Base-by-base conservation (phyloP, 2,113 vertebrate species). In the Danio rerio region DNA sequence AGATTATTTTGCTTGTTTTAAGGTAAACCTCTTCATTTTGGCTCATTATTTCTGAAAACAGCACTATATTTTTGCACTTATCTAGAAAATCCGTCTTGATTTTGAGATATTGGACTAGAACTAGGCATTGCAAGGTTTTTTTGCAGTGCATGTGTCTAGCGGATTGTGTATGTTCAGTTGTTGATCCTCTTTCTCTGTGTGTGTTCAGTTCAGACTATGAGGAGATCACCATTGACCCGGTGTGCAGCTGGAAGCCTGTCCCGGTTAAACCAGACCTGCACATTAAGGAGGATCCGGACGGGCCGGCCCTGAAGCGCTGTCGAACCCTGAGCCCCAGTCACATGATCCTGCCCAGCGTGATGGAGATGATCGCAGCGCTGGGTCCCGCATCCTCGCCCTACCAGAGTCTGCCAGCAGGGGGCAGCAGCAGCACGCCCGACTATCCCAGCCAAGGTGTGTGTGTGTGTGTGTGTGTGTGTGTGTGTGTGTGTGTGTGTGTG, bases 221-320 rank as follows among this genome's bases (percentile, higher is more conserved):
- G 88, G 97, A 99, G 93, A 98, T 99, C 90, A 99, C 97, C 89
- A 99, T 99, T 0, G 97, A 98, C 91, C 97, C 98, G 0, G 94
- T 94, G 3, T 99, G 98, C 83, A 96, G 96, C 86, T 99, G 97
- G 97, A 96, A 97, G 84, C 97, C 97, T 0, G 98, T 99, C 11
- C 97, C 97, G 0, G 87, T 98, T 68, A 99, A 98, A 87, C 96
- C 97, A 0, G 97, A 99, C 6, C 21, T 96, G 7, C 96, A 97
- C 5, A 62, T 97, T 83, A 99, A 99, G 89, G 97, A 99, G 84
- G 97, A 99, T 80, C 90, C 95, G 0, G 97, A 99, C 0, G 97
- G 96, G 10, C 97, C 97, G 0, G 94, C 88, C 0, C 92, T 97
- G 86, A 99, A 99, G 75, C 95, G 97, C 81, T 98, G 97, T 88